These are phyloP conservation scores for rabbit (Oryctolagus cuniculus) DNA, from an alignment of 2,113 vertebrate species.

Conservation along the genomic window mOryCun1.1 NC_091436.1:149169501-149170000, in stretches of 20 bases:
- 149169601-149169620: background rate
- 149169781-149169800: background rate
- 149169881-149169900: background rate
- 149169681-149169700: fast-evolving
- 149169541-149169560: background rate
- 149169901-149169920: background rate
- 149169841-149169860: background rate
- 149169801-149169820: background rate
- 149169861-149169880: background rate
- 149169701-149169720: fast-evolving
- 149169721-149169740: background rate
- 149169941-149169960: background rate
- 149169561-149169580: background rate
- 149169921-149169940: background rate
- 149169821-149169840: background rate
- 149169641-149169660: background rate
- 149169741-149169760: background rate
- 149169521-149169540: background rate
- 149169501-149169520: background rate
- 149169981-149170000: background rate
- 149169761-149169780: background rate
- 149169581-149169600: background rate
- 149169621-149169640: background rate
- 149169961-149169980: background rate
- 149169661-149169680: too few relatives aligned